phyloP scores from a whole-genome alignment of 2,888 invertebrate species.

The Acanthosepion esculentum region DNA sequence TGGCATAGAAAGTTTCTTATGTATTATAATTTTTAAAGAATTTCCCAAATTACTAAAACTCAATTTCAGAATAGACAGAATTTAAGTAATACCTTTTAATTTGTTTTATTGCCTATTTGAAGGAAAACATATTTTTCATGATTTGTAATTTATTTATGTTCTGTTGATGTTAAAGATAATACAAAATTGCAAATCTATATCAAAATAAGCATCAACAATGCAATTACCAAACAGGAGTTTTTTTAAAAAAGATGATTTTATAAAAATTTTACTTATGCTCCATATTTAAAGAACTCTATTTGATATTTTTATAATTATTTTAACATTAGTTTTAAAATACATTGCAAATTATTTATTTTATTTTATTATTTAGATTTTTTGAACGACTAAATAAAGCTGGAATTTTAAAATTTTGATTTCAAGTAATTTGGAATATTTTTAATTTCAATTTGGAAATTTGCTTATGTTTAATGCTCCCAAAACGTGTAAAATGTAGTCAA shows the following conservation, averaged over 20 bases:
- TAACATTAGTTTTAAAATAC: neutral
- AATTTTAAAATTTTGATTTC: neutral
- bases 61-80: neutral
- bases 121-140: neutral
- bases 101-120: no score
- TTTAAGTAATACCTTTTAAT: neutral
- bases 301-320: neutral
- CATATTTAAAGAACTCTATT: neutral
- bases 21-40: neutral
- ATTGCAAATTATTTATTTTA: neutral
- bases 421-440: neutral
- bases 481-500: neutral
- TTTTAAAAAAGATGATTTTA: neutral
- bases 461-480: neutral
- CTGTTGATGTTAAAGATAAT: neutral
- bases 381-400: neutral
- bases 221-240: no score
- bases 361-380: neutral
- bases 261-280: neutral
- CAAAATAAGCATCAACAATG: neutral
- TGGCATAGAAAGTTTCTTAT: neutral
- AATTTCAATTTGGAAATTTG: neutral
- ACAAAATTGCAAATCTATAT: neutral
- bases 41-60: neutral
- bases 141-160: neutral